phyloP scores from a whole-genome alignment of 2,113 vertebrate species.

The Clarias batrachus region DNA sequence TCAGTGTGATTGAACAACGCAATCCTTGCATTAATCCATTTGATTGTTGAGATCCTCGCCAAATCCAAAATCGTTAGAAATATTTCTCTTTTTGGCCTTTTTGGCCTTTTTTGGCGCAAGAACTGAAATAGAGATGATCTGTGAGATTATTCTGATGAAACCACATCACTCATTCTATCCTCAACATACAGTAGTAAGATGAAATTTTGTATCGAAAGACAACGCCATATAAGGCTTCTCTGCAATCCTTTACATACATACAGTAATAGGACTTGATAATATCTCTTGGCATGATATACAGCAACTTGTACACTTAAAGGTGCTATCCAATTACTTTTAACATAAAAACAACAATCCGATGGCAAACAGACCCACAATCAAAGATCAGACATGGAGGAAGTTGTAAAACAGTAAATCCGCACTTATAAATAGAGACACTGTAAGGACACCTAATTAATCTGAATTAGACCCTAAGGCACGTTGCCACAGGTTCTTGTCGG shows the following conservation, averaged over 20 bases:
- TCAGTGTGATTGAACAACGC: background rate
- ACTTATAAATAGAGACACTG: background rate
- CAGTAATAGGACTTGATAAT: background rate
- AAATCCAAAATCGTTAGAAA: conserved; percentile 1
- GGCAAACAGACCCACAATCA: conserved; percentile 25
- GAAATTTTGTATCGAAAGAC: background rate
- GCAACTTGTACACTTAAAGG: background rate
- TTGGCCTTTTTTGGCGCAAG: background rate
- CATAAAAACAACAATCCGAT: conserved; percentile 13
- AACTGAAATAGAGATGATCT: background rate
- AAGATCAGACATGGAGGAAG: conserved; percentile 17
- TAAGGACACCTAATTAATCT: conserved; percentile 28
- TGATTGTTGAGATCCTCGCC: conserved; percentile 22
- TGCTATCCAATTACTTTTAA: background rate
- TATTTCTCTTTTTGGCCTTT: background rate
- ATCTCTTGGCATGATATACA: background rate
- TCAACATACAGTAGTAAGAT: background rate
- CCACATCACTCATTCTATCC: background rate
- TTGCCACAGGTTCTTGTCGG: conserved; percentile 33
- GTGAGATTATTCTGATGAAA: background rate
- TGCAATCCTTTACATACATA: background rate
- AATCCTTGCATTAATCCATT: conserved; percentile 4
- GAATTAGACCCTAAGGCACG: conserved; percentile 17
- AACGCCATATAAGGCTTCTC: background rate
- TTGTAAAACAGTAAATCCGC: conserved; percentile 30